Percentiles rank a stretch among this genome's conserved stretches.
phyloP scores from a whole-genome alignment of 2,888 invertebrate species.

The Alentia gelatinosa region DNA sequence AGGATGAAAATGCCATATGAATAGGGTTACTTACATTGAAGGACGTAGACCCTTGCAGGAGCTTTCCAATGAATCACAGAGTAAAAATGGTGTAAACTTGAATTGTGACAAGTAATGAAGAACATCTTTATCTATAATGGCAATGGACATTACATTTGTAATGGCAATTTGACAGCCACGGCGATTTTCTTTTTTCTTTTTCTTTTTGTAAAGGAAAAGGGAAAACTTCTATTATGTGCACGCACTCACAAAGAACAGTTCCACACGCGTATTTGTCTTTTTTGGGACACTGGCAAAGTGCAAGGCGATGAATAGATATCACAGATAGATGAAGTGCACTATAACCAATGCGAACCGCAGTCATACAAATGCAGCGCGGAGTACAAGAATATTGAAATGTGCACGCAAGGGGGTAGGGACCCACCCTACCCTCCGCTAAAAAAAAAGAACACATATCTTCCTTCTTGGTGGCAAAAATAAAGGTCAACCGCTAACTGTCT shows the following conservation, averaged over 20 bases:
- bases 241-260: not conserved
- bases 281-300: conserved; percentile 6
- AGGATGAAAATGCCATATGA: conserved; percentile 44
- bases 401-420: not conserved
- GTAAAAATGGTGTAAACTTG: conserved; percentile 47
- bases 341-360: not conserved
- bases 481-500: not conserved
- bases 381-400: not conserved
- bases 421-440: not conserved
- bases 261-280: no score
- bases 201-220: not conserved
- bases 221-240: not conserved
- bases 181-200: not conserved
- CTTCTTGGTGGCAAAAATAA: not conserved
- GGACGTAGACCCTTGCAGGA: conserved; percentile 48
- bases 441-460: not conserved
- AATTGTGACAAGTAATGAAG: conserved; percentile 10
- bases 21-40: conserved; percentile 41
- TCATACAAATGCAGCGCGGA: not conserved
- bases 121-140: not conserved
- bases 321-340: not conserved
- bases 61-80: conserved; percentile 50
- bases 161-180: not conserved
- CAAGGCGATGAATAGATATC: conserved; percentile 11
- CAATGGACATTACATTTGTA: not conserved